phyloP scores from a whole-genome alignment of 2,888 invertebrate genomes.

The Perizoma flavofasciatum region DNA sequence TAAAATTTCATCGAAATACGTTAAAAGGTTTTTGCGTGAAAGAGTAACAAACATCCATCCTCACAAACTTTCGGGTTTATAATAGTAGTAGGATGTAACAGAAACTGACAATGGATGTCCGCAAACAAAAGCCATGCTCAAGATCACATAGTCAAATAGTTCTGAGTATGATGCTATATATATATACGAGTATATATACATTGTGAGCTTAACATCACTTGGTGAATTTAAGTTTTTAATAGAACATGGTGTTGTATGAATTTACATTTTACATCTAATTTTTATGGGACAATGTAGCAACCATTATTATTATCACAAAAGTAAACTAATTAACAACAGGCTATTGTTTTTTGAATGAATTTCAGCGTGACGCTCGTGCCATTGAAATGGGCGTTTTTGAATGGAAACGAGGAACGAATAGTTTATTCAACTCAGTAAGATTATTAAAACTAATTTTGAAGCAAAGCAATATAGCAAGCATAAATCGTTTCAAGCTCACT shows the following conservation, averaged over 20 bases:
- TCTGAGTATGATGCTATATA: constrained; percentile 9
- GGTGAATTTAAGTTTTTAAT: constrained; percentile 6
- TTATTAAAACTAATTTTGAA: too few relatives aligned
- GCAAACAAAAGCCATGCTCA: constrained; percentile 28
- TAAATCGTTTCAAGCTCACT: too few relatives aligned
- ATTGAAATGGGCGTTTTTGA: too few relatives aligned
- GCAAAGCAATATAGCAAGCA: too few relatives aligned
- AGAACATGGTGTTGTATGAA: not conserved
- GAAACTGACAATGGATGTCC: constrained; percentile 5
- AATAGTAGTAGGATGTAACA: too few relatives aligned
- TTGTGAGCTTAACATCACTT: constrained; percentile 16
- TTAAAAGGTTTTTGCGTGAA: too few relatives aligned
- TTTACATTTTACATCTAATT: not conserved
- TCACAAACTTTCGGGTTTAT: too few relatives aligned
- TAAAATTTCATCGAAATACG: too few relatives aligned
- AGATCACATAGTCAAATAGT: constrained; percentile 39
- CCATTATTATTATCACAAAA: constrained; percentile 9
- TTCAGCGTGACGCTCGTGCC: not conserved
- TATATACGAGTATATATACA: too few relatives aligned
- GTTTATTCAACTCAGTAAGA: too few relatives aligned
- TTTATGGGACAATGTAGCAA: not conserved
- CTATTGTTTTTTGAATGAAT: constrained; percentile 13
- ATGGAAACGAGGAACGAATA: too few relatives aligned
- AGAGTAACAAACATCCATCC: too few relatives aligned
- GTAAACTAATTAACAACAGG: constrained; percentile 8